A percentile compares a stretch with the other conserved stretches of the same genome.
These are phyloP conservation scores for Eilema griseolum DNA, from an alignment of 2,888 invertebrate species.

Conservation along the genomic window DNA sequence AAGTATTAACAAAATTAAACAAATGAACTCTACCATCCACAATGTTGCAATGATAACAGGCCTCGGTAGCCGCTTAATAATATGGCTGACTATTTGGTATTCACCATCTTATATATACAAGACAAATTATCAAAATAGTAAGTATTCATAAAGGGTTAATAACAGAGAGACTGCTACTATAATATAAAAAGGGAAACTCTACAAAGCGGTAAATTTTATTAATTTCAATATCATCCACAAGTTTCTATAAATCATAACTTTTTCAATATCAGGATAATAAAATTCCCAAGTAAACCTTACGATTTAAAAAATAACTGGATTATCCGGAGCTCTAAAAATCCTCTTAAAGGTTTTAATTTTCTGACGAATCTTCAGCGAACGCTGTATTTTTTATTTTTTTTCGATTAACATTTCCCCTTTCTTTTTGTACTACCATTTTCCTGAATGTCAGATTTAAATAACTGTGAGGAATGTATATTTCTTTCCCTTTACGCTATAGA, in stretches of 20 bases:
- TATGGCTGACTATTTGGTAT: too few relatives aligned
- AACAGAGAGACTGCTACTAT: too few relatives aligned
- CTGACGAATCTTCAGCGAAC: conserved; percentile 46
- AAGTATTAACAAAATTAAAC: too few relatives aligned
- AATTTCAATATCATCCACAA: conserved; percentile 27
- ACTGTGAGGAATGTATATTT: conserved; percentile 11
- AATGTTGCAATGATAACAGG: too few relatives aligned
- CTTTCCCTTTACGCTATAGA: conserved; percentile 5
- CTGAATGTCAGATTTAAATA: conserved; percentile 26
- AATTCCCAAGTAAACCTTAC: conserved; percentile 55
- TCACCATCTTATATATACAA: too few relatives aligned
- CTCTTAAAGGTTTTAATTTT: conserved; percentile 66
- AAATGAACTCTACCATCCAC: too few relatives aligned
- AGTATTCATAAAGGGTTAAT: neutral
- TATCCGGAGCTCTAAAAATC: conserved; percentile 62
- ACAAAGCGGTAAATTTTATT: conserved; percentile 17
- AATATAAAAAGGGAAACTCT: neutral
- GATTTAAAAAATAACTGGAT: conserved; percentile 63
- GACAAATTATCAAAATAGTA: neutral
- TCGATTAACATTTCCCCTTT: conserved; percentile 42
- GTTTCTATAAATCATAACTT: conserved; percentile 37
- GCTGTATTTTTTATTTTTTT: conserved; percentile 55
- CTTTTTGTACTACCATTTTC: conserved; percentile 40
- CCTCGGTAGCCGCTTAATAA: neutral
- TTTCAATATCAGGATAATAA: conserved; percentile 50